These are phyloP conservation scores for Littorina saxatilis DNA, from an alignment of 1,140 invertebrate species.

Conservation along the genomic window DNA sequence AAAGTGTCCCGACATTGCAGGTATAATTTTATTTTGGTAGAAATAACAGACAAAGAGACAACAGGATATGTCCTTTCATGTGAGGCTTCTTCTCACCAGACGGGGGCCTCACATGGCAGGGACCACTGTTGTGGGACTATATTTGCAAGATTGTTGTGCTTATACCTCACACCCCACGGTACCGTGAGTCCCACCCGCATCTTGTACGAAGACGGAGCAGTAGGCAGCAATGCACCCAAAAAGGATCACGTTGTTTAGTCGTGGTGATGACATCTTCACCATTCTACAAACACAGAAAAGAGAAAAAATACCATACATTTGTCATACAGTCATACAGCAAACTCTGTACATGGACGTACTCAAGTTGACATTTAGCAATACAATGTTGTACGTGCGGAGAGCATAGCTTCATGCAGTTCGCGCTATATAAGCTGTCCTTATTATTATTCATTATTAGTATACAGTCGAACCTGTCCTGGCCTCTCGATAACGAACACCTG, in stretches of 20 bases:
- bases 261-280: constrained; percentile 99
- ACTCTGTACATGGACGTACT: constrained; percentile 78
- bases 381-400: constrained; percentile 97
- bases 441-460: too few relatives aligned
- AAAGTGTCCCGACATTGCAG: too few relatives aligned
- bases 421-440: too few relatives aligned
- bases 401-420: constrained; percentile 77
- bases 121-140: too few relatives aligned
- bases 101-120: too few relatives aligned
- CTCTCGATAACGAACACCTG: too few relatives aligned
- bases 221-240: constrained; percentile 97
- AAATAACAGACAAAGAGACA: too few relatives aligned
- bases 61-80: too few relatives aligned
- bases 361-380: constrained; percentile 92
- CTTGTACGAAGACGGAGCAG: constrained; percentile 91
- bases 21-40: too few relatives aligned
- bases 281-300: constrained; percentile 81
- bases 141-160: too few relatives aligned
- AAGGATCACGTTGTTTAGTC: constrained; percentile 98
- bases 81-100: too few relatives aligned
- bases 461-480: too few relatives aligned
- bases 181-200: neutral
- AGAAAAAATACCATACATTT: neutral
- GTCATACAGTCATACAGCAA: neutral
- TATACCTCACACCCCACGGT: constrained; percentile 5